Evolutionary conservation across 2,113 vertebrate genomes (phyloP), one percentile per base, ranked within the genome.

Genomic region (Trogon melanurus): DNA sequence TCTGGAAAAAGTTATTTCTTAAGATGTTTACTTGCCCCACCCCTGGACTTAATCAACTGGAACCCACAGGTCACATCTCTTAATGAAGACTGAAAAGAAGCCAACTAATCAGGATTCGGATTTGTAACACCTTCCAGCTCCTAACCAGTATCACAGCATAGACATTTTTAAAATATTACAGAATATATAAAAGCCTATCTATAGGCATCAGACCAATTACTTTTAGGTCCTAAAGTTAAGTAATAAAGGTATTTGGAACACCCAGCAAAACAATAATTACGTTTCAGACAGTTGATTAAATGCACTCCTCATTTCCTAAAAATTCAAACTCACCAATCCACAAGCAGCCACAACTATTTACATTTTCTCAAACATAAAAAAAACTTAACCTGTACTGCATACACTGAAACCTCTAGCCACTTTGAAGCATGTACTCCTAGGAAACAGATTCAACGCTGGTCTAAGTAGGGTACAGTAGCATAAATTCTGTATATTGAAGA

Each of bases 71-170:
- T 84, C 65, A 88, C 36, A 84, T 48, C 50, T 54, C 69, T 75
- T 85, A 95, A 94, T 32, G 56, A 91, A 94, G 41, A 41, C n/a
- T 65, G 61, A 93, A 88, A 67, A 23, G 6, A 88, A 90, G 57
- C 15, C 45, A 64, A 50, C 57, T 72, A 54, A 91, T 76, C 45
- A 51, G 20, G 58, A 67, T 61, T 69, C 32, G 41, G 47, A 73
- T 72, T 53, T 64, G 61, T 13, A 47, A 72, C 44, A 91, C 17
- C 23, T 79, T 65, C 48, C 50, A 79, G 54, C 38, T 83, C n/a
- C 47, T 83, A 16, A 89, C 74, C 15, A 76, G 30, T 18, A 72
- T 25, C 50, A 62, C 62, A 75, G 6, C 13, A 74, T 30, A 79
- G 9, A 51, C 5, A 16, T 20, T 88, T 80, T 8, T 8, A 8